phyloP scores from a whole-genome alignment of 2,113 vertebrate species.

The Pogona vitticeps region DNA sequence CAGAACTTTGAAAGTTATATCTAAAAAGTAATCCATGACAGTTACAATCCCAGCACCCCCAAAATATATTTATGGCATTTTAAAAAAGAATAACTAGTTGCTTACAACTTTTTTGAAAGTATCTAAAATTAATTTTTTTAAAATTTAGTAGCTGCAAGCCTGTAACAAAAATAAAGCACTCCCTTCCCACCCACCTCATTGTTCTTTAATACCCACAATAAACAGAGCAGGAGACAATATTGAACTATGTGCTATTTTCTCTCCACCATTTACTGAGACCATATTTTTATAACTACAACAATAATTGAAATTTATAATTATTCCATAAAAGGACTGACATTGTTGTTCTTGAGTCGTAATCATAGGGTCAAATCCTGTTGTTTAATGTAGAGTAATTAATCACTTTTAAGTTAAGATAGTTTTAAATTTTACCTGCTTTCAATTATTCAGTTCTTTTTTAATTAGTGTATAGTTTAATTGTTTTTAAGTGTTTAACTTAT shows the following conservation, averaged over 20 bases:
- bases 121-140: neutral
- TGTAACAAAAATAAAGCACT: neutral
- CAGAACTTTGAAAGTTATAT: neutral
- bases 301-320: neutral
- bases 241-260: neutral
- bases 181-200: neutral
- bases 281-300: neutral
- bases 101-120: neutral
- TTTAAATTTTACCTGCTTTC: too few species aligned
- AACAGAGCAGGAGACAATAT: neutral
- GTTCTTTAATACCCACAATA: neutral
- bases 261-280: neutral
- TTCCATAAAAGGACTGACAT: neutral
- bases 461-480: too few species aligned
- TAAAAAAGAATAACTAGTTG: neutral
- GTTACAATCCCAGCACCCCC: neutral
- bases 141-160: neutral
- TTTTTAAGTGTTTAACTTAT: too few species aligned
- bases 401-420: too few species aligned
- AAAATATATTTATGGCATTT: neutral
- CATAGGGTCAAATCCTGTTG: neutral
- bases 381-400: neutral
- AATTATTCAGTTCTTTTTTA: too few species aligned
- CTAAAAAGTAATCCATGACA: neutral
- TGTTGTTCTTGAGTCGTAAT: neutral